These are phyloP conservation scores for Empidonax alnorum DNA, from an alignment of 2,113 vertebrate species.

Conservation along the genomic window DNA sequence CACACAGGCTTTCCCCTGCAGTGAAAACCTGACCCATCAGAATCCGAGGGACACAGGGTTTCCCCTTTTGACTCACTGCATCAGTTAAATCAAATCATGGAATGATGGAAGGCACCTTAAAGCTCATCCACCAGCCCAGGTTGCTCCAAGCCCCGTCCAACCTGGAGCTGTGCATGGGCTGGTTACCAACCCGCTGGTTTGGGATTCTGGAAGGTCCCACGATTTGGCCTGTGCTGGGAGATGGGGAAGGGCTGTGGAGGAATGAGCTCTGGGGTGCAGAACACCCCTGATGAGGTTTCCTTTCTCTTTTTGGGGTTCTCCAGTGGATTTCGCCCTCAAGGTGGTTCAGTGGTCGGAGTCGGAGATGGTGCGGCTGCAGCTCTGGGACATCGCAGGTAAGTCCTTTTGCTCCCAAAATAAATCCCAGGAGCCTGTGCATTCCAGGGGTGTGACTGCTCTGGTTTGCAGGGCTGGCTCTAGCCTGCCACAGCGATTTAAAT, in stretches of 20 bases:
- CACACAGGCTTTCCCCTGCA: background rate
- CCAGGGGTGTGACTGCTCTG: background rate
- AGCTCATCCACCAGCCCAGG: background rate
- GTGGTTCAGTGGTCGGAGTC: conserved; percentile 87
- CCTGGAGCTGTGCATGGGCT: fast-evolving
- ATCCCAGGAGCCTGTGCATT: background rate
- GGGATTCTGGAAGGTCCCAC: fast-evolving
- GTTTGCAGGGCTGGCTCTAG: background rate
- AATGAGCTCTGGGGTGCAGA: fast-evolving
- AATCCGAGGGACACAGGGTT: fast-evolving
- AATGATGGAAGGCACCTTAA: background rate
- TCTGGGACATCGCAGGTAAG: conserved; percentile 90
- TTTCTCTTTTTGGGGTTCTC: background rate
- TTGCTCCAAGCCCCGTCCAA: fast-evolving
- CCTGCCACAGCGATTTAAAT: background rate
- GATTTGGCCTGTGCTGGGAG: background rate
- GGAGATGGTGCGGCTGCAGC: conserved; percentile 84
- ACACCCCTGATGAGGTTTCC: background rate
- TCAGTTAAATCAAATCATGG: fast-evolving
- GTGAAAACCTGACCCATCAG: background rate
- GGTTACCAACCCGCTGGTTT: fast-evolving
- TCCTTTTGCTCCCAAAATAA: background rate
- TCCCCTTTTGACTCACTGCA: background rate
- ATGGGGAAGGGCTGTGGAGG: background rate
- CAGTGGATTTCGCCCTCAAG: conserved; percentile 91